These are phyloP conservation scores for Neolamprologus modestus DNA, from an alignment of 2,113 vertebrate species.

Conservation along the genomic window DNA sequence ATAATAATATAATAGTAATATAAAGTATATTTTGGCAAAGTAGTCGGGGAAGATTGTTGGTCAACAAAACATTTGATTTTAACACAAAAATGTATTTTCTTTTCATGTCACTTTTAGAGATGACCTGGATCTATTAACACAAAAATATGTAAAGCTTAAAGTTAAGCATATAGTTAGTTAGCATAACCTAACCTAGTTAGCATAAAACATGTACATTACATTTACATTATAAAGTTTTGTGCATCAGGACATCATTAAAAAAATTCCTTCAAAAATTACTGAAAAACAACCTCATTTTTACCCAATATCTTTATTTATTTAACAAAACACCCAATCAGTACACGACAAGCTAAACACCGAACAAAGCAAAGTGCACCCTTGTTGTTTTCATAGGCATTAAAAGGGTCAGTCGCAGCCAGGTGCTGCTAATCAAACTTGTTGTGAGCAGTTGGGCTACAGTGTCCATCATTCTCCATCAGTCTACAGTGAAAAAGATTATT, in stretches of 20 bases:
- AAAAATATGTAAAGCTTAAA: neutral
- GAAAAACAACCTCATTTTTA: rapidly evolving
- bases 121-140: neutral
- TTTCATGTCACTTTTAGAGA: neutral
- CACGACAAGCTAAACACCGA: neutral
- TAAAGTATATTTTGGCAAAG: neutral
- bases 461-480: neutral
- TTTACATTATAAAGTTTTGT: neutral
- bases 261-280: neutral
- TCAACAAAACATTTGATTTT: neutral
- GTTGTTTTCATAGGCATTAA: neutral
- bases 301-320: neutral
- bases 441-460: neutral
- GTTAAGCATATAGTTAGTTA: neutral
- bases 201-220: rapidly evolving
- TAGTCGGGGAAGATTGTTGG: rapidly evolving
- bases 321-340: neutral
- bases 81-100: neutral
- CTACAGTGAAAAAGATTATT: neutral
- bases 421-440: neutral
- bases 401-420: neutral
- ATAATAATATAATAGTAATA: neutral
- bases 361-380: neutral
- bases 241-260: neutral
- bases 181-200: neutral